Evolutionary conservation across 37 sponge, comb jelly and placozoan species (phyloP).

Genomic region (Spongia lamella): DNA sequence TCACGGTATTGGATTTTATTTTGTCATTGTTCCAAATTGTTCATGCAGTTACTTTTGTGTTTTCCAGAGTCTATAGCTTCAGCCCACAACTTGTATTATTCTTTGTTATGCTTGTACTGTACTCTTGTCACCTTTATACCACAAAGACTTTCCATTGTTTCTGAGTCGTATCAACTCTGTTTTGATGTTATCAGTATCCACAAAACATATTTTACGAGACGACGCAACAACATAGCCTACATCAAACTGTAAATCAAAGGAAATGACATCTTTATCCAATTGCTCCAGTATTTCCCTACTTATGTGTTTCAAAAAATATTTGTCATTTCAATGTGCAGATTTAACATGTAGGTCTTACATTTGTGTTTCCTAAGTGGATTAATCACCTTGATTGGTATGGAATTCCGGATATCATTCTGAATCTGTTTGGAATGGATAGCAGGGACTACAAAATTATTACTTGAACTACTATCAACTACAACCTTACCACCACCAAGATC

Average conservation of each 20-base stretch:
- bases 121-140: conserved; percentile 42
- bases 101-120: conserved; percentile 31
- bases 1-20: not conserved
- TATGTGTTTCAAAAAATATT: no score
- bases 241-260: conserved; percentile 9
- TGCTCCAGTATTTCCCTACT: conserved; percentile 21
- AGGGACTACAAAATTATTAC: no score
- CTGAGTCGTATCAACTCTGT: not conserved
- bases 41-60: conserved; percentile 22
- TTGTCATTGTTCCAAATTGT: conserved; percentile 6
- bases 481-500: no score
- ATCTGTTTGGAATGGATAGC: no score
- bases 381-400: no score
- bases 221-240: conserved; percentile 9
- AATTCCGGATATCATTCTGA: no score
- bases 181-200: conserved; percentile 18
- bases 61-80: conserved; percentile 19
- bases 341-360: no score
- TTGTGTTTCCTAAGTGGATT: no score
- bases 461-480: no score
- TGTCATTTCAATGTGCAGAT: no score
- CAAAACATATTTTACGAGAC: conserved; percentile 20
- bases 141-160: not conserved
- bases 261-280: conserved; percentile 1
- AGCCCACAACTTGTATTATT: conserved; percentile 42